A percentile compares a stretch with the other conserved stretches of the same genome.
These are phyloP conservation scores for Trididemnum miniatum DNA, from an alignment of 23 tunicate genomes.

Conservation along the genomic window DNA sequence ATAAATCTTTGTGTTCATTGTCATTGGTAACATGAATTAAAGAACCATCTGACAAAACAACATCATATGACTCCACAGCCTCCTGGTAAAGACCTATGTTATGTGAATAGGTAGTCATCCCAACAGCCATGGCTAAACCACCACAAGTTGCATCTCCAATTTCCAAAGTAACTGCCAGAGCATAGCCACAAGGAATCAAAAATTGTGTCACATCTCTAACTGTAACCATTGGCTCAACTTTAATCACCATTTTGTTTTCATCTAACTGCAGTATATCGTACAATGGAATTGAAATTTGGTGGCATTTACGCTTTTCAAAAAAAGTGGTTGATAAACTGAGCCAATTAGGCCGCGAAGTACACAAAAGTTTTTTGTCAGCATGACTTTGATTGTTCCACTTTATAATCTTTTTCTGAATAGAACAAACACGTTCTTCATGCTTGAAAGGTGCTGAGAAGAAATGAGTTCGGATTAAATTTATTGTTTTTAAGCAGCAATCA, in stretches of 20 bases:
- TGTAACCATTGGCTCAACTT: constrained; percentile 83
- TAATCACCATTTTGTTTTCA: constrained; percentile 49
- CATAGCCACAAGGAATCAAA: constrained; percentile 62
- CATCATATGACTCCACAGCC: constrained; percentile 70
- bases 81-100: constrained; percentile 79
- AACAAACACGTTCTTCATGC: constrained; percentile 49
- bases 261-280: constrained; percentile 63
- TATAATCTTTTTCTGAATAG: constrained; percentile 41
- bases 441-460: constrained; percentile 39
- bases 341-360: constrained; percentile 90
- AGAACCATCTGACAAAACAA: constrained; percentile 62
- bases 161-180: constrained; percentile 74
- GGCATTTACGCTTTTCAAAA: constrained; percentile 56
- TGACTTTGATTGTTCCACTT: constrained; percentile 54
- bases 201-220: constrained; percentile 66
- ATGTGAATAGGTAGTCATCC: constrained; percentile 89
- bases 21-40: constrained; percentile 49
- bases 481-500: constrained; percentile 40
- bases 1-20: constrained; percentile 62
- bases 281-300: constrained; percentile 48
- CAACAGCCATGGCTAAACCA: constrained; percentile 82
- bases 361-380: constrained; percentile 32
- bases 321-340: constrained; percentile 83
- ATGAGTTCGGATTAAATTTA: constrained; percentile 10
- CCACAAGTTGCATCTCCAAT: constrained; percentile 91